Base-by-base conservation (phyloP, 2,888 invertebrate species). In the Sphaeridia pumilis region DNA sequence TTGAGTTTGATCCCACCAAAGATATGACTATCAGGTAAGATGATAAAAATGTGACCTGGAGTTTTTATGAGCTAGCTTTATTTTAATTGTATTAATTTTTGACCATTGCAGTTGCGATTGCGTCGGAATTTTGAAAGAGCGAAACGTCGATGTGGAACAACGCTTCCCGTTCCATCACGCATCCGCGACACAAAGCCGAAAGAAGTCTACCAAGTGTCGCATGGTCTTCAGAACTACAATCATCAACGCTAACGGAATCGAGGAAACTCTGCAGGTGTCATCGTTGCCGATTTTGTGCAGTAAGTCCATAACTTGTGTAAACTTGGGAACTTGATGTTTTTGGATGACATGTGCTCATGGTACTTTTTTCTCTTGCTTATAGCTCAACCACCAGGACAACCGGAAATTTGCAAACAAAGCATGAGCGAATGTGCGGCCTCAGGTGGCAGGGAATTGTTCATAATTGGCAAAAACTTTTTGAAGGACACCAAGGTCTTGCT, bases 81-180 rank as follows among this genome's bases (percentile, higher is more conserved):
- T 22, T 14, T 3, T 24, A 42, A 42, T 42, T 42, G 10, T 42
- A 24, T 12, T 20, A 10, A 46, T 4, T 25, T 53, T 44, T 12
- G 46, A n/a, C 45, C 10, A 42, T 50, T 50, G 26, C 66, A 78
- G 78, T 42, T 89, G 95, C 70, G 95, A 97, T 75, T 95, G 95
- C 74, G 93, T 97, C 54, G 95, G 95, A 14, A 95, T 95, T 66
- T 75, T 95, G 60, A 95, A 75, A 77, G 90, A 92, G 70, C 79
- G 94, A 62, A 94, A 94, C 72, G 93, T 94, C 24, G 94, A 95
- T 71, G 94, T 95, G 22, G 87, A 88, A 69, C 85, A 87, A 69
- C 74, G 93, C 57, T 87, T 90, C 71, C 88, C 88, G 0, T 87
- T 88, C 66, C 78, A 86, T 62, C 75, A 85, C 49, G 81, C 82